Evolutionary conservation across 2,113 vertebrate genomes (phyloP).

Genomic region (Ceyx cyanopectus): DNA sequence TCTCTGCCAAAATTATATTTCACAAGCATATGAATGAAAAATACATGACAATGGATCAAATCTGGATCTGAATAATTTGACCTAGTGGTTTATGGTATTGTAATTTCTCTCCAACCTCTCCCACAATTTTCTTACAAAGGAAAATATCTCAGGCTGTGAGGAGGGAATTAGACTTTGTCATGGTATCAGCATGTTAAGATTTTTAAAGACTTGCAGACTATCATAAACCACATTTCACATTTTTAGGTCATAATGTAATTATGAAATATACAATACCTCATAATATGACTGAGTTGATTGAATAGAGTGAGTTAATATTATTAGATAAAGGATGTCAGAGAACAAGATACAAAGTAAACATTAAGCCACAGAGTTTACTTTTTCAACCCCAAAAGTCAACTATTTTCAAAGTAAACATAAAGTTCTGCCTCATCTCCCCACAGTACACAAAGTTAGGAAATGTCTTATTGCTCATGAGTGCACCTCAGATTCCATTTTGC

Average conservation of each 20-base stretch:
- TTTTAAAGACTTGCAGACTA: conserved; percentile 62
- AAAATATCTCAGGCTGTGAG: conserved; percentile 28
- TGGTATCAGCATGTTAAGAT: conserved; percentile 13
- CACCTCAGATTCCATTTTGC: not conserved
- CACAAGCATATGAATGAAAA: conserved; percentile 71
- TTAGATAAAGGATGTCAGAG: conserved; percentile 5
- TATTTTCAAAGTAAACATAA: conserved; percentile 37
- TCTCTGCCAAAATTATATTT: conserved; percentile 69
- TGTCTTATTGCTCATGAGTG: not conserved
- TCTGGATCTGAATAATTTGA: conserved; percentile 57
- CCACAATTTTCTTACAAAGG: conserved; percentile 49
- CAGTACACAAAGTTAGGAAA: not conserved
- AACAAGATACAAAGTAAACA: conserved; percentile 45
- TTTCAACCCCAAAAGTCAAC: conserved; percentile 10
- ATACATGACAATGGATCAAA: conserved; percentile 63
- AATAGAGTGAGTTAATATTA: conserved; percentile 45
- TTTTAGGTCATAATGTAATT: conserved; percentile 68
- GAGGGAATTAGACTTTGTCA: conserved; percentile 65
- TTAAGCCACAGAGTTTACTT: not conserved
- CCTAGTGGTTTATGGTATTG: conserved; percentile 33
- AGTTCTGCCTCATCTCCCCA: not conserved
- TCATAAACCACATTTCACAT: conserved; percentile 66
- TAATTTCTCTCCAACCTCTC: not conserved
- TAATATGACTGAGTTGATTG: conserved; percentile 45
- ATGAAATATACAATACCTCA: conserved; percentile 40